A percentile compares a stretch with the other conserved stretches of the same genome.
Conservation (phyloP, 2,888 invertebrate genomes). For the Cylloceria caligata region DNA sequence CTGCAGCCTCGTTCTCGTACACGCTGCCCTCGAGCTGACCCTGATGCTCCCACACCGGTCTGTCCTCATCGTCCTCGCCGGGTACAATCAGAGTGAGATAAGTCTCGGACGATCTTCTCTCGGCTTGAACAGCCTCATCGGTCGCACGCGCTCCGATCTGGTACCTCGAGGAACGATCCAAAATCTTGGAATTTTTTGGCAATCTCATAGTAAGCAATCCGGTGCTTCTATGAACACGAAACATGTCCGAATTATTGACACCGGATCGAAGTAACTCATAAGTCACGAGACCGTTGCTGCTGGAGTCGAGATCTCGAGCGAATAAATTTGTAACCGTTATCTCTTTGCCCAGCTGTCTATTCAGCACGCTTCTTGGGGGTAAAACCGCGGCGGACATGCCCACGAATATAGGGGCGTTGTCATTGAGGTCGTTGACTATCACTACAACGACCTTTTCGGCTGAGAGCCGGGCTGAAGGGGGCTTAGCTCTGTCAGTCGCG, state of each 20-base stretch:
- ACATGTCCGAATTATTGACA: constrained; percentile 88
- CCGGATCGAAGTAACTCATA: constrained; percentile 92
- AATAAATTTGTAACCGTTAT: constrained; percentile 90
- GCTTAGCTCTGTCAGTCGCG: constrained; percentile 95
- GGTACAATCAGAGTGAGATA: constrained; percentile 93
- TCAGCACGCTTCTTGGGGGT: constrained; percentile 84
- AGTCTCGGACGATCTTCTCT: constrained; percentile 94
- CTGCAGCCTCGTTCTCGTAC: constrained; percentile 95
- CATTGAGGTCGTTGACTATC: constrained; percentile 96
- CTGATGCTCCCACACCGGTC: constrained; percentile 83
- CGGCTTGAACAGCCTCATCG: constrained; percentile 95
- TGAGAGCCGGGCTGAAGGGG: constrained; percentile 90
- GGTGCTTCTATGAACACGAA: constrained; percentile 92
- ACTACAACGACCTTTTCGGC: constrained; percentile 97
- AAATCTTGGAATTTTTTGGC: constrained; percentile 86
- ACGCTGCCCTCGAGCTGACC: constrained; percentile 91
- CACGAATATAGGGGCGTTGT: constrained; percentile 95
- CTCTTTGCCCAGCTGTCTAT: constrained; percentile 85
- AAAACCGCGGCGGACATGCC: constrained; percentile 97
- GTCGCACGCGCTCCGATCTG: constrained; percentile 94
- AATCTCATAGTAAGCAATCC: constrained; percentile 86
- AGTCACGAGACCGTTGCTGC: constrained; percentile 96
- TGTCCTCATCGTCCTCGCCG: constrained; percentile 85
- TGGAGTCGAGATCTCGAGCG: constrained; percentile 95
- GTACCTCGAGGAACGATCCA: constrained; percentile 89